Evolutionary conservation across 2,797 vertebrate genomes (phyloP).

Genomic region (Leuciscus waleckii): DNA sequence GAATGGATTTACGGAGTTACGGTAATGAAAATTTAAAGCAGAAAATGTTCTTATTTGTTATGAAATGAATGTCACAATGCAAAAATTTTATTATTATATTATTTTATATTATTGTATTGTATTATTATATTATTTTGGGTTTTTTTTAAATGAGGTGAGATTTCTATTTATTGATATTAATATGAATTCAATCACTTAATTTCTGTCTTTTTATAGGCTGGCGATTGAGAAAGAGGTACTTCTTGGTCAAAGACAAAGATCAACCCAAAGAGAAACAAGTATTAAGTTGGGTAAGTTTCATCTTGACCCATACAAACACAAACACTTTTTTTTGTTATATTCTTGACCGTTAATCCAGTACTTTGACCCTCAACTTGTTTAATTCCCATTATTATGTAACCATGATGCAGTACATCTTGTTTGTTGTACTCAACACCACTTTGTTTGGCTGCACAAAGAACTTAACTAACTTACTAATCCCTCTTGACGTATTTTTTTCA

Average conservation of each 20-base stretch:
- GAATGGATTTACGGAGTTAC: background rate
- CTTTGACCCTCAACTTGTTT: background rate
- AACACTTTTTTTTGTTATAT: background rate
- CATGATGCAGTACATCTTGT: background rate
- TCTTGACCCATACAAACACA: constrained; percentile 26
- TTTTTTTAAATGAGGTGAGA: too few species aligned
- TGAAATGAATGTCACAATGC: background rate
- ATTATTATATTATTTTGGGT: background rate
- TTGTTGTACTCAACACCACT: constrained; percentile 11
- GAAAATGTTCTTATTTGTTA: background rate
- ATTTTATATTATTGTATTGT: background rate
- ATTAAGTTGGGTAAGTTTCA: constrained; percentile 90
- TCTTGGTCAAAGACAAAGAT: constrained; percentile 94
- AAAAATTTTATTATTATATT: too few species aligned
- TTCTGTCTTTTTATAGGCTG: constrained; percentile 79
- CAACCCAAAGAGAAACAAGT: constrained; percentile 92
- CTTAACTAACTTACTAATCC: constrained; percentile 20
- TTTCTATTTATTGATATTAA: background rate
- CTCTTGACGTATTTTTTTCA: background rate
- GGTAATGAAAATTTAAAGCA: background rate
- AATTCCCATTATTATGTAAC: constrained; percentile 36
- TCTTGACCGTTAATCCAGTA: constrained; percentile 12
- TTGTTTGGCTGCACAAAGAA: background rate
- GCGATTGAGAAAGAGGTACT: constrained; percentile 96
- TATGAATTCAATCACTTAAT: background rate